Base-by-base conservation (phyloP, 2,797 vertebrate species). In the Pangasius djambal region DNA sequence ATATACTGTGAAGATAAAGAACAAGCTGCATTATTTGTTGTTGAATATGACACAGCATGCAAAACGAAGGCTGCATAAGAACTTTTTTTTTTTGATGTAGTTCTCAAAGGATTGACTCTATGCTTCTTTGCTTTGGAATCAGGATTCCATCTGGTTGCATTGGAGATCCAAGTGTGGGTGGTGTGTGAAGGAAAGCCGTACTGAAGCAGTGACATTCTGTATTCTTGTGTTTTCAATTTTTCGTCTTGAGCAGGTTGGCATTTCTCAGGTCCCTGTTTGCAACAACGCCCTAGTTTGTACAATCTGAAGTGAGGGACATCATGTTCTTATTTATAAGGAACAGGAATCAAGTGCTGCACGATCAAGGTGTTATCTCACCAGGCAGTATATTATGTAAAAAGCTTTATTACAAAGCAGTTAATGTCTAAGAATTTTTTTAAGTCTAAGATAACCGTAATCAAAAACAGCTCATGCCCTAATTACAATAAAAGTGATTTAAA, bases 151-250 rank as follows among this genome's bases (percentile, higher is more conserved):
- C 79, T 59, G 13, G n/a, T 83, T 88, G 59, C 57, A 37, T 52
- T 88, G 61, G 57, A 77, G 44, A 75, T 83, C 67, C 87, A 48
- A 37, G 87, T 44, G 82, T 65, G 82, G 82, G 61, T 67, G 82
- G 37, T 34, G 31, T 78, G 82, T 75, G 40, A 55, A 83, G 31
- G 25, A 65, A 84, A 40, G 70, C 57, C 18, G 20, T 22, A 18
- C 55, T 40, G 61, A 28, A 85, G 52, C 34, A 37, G 44, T 37
- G 65, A 22, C 70, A 52, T 52, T 22, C 57, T 79, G 59, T 34
- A 34, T 88, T 72, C 50, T 16, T 40, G 31, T 82, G 31, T 81
- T 83, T 25, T 61, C 52, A 40, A 13, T 25, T 81, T 20, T 83
- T 61, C 0, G 34, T 85, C 16, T 85, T 55, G 28, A 61, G 40